Base-by-base conservation (phyloP, 2,113 vertebrate genomes). In the Podarcis cretensis region DNA sequence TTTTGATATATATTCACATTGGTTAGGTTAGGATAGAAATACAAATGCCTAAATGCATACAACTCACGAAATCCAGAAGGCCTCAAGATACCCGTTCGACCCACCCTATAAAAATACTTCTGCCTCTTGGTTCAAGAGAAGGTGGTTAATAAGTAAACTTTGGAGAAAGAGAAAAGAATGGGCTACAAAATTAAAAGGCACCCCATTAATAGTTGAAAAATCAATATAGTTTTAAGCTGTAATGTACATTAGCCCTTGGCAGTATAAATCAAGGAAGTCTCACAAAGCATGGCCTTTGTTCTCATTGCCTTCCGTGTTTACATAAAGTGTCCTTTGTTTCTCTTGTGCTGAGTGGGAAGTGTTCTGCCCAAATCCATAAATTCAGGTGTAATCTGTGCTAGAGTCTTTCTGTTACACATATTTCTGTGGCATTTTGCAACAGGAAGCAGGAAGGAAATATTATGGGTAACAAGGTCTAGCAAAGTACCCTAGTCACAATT, bases 401-500 rank as follows among this genome's bases (percentile, higher is more conserved):
- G 74, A 89, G 48, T 7, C n/a, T 86, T 74, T 75, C 54, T 74
- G 84, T 91, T 83, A 85, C 35, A 69, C 87, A 89, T 20, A 43
- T 13, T 40, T 90, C 90, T 1, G 0, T 35, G 89, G 92, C 40
- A 91, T 94, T 96, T 94, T 93, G 73, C 92, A 86, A 92, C 93
- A 94, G 96, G 95, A 96, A 96, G 91, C 83, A 95, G 95, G 92
- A 97, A 95, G 95, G 93, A 96, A 97, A 95, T 87, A 78, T 63
- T 91, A 89, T 78, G 63, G 54, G 77, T 66, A 84, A 95, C 79
- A 66, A 84, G 92, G 86, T 87, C 1, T 89, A 87, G 9, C 27
- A 68, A 63, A 85, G 23, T 78, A 85, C 65, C 80, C 91, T 43
- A 20, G 68, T 75, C 79, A 86, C 89, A 68, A 3, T 81, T 93